Conservation (phyloP, 1,140 invertebrate species). For the Drosophila nasuta region DNA sequence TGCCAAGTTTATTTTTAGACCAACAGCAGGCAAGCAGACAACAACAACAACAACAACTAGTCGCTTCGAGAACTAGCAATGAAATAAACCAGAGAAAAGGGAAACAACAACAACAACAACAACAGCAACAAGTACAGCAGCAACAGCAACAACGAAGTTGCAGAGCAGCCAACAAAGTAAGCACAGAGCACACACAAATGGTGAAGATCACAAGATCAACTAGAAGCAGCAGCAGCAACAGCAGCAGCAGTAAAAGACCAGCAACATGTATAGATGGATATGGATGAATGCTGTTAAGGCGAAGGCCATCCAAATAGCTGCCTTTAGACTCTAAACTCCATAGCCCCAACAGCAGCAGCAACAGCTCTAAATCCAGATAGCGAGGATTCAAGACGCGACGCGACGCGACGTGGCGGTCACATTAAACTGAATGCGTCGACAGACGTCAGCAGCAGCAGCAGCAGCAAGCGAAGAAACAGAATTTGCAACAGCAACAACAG, state of each 20-base stretch:
- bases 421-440: constrained; percentile 74
- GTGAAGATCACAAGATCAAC: constrained; percentile 76
- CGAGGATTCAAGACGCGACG: constrained; percentile 52
- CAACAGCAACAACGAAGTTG: constrained; percentile 7
- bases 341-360: constrained; percentile 4
- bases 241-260: constrained; percentile 52
- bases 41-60: constrained; percentile 45
- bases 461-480: neutral
- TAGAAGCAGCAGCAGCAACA: constrained; percentile 50
- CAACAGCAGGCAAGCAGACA: constrained; percentile 45
- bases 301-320: constrained; percentile 77
- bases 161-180: constrained; percentile 47
- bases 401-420: constrained; percentile 59
- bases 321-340: constrained; percentile 28
- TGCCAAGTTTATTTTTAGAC: constrained; percentile 80
- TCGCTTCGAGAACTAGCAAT: constrained; percentile 74
- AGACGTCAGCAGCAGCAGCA: constrained; percentile 36
- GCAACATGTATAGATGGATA: constrained; percentile 71
- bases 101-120: constrained; percentile 21
- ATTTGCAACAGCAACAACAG: constrained; percentile 19
- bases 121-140: constrained; percentile 8
- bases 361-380: constrained; percentile 71
- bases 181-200: constrained; percentile 59
- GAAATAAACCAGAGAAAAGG: constrained; percentile 66
- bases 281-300: constrained; percentile 80